phyloP scores from a whole-genome alignment of 2,888 invertebrate genomes.

The Spodoptera picta region DNA sequence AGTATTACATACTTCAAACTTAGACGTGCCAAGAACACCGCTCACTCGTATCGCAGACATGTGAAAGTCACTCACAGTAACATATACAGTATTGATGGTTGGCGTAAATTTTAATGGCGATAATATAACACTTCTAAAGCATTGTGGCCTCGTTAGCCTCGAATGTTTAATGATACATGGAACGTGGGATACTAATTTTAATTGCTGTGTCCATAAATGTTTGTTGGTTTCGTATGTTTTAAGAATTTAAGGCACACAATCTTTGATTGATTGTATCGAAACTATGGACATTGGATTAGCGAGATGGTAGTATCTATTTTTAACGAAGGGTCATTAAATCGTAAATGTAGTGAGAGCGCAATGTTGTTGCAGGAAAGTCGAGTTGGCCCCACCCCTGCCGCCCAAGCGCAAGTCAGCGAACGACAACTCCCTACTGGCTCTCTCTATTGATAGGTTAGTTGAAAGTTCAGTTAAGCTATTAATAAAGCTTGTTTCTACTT shows the following conservation, averaged over 20 bases:
- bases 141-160: conserved; percentile 29
- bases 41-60: conserved; percentile 35
- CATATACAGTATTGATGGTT: conserved; percentile 46
- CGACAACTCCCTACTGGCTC: conserved; percentile 86
- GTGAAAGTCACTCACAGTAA: conserved; percentile 52
- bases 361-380: conserved; percentile 87
- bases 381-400: conserved; percentile 93
- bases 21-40: conserved; percentile 15
- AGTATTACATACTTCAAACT: conserved; percentile 39
- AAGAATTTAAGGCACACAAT: conserved; percentile 2
- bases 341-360: conserved; percentile 64
- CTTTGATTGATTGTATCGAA: conserved; percentile 6
- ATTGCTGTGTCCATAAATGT: conserved; percentile 29
- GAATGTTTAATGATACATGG: neutral
- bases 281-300: conserved; percentile 5
- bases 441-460: conserved; percentile 90
- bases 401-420: conserved; percentile 91
- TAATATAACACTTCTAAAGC: conserved; percentile 49
- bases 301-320: conserved; percentile 1
- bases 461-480: conserved; percentile 29
- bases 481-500: conserved; percentile 37
- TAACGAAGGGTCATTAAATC: conserved; percentile 30
- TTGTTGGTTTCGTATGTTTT: conserved; percentile 13
- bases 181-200: conserved; percentile 8
- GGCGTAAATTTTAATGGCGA: conserved; percentile 49